Evolutionary conservation across 2,797 vertebrate species (phyloP), one percentile per base, ranked within the genome.

Genomic region (Columba guinea): DNA sequence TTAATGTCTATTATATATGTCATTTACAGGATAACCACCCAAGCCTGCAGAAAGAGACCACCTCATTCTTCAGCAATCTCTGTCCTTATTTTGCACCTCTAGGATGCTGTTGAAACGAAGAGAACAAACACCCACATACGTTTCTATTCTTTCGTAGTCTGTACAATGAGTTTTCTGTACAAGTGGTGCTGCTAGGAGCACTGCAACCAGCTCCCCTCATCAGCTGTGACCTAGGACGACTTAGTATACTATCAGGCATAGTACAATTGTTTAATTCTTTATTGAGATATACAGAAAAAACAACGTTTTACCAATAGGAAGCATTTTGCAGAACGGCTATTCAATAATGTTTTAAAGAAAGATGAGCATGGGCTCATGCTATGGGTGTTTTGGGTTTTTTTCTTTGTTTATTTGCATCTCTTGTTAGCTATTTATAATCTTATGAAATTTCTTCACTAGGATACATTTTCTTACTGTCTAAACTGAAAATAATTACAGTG

Each of bases 61-160:
- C 35, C 67, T 87, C 65, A 35, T 60, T 89, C 74, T 83, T 80
- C 75, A 89, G 84, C 78, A 89, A 76, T 79, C 60, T 84, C 84
- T 70, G 75, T 93, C 87, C 74, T 89, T 81, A 89, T 82, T 92
- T 80, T 92, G 80, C 73, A 93, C 81, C 62, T 81, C 91, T 53
- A 90, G 79, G 56, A 91, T 90, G 77, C 22, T 0, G 12, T 14
- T 87, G 78, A 94, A 95, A 91, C 0, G 39, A 93, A 93, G 80
- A 92, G 87, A 94, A 94, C 94, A 93, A 90, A 91, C 92, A 87
- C 90, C 94, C 88, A 94, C 93, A 79, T 65, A 60, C 0, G 0
- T 53, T 96, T 94, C 93, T 93, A 95, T 91, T 95, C 78, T 93
- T 93, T 86, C 77, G 0, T 75, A 79, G 84, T 85, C 84, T 93